These are phyloP conservation scores for Drosophila neocordata DNA, from an alignment of 1,140 invertebrate species.

Conservation along the genomic window DNA sequence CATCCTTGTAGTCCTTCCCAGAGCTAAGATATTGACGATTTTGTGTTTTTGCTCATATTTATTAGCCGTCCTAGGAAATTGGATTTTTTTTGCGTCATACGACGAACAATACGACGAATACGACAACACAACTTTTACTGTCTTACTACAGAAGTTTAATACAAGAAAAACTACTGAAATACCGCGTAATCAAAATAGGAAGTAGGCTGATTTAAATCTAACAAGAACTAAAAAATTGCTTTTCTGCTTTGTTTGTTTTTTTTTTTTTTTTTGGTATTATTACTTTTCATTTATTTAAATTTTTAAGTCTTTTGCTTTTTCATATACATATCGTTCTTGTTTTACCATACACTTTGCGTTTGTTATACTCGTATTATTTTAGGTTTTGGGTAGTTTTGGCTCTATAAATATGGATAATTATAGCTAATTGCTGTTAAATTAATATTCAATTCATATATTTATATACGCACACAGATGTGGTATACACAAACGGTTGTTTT, in stretches of 20 bases:
- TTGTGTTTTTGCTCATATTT: too few species aligned
- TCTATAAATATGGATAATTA: conserved; percentile 80
- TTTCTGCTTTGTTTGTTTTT: background rate
- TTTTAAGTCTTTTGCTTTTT: conserved; percentile 78
- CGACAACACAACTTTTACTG: too few species aligned
- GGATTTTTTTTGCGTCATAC: too few species aligned
- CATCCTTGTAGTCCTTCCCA: too few species aligned
- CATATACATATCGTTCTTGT: conserved; percentile 52
- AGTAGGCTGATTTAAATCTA: too few species aligned
- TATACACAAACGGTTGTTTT: conserved; percentile 44
- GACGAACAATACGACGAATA: too few species aligned
- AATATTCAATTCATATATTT: conserved; percentile 55
- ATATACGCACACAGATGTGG: conserved; percentile 55
- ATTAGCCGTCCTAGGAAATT: too few species aligned
- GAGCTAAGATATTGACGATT: too few species aligned
- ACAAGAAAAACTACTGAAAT: too few species aligned
- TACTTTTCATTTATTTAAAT: conserved; percentile 79
- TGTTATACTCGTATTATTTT: conserved; percentile 70
- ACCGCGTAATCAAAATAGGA: too few species aligned
- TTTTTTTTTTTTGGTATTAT: conserved; percentile 64
- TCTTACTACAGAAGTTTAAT: background rate
- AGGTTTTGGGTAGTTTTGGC: conserved; percentile 78
- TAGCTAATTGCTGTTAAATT: conserved; percentile 80
- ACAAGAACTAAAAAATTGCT: too few species aligned
- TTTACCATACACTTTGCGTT: conserved; percentile 50